Percentiles rank a stretch among this genome's conserved stretches.
These are phyloP conservation scores for Lophochroa leadbeateri DNA, from an alignment of 2,113 vertebrate species.

Conservation along the genomic window DNA sequence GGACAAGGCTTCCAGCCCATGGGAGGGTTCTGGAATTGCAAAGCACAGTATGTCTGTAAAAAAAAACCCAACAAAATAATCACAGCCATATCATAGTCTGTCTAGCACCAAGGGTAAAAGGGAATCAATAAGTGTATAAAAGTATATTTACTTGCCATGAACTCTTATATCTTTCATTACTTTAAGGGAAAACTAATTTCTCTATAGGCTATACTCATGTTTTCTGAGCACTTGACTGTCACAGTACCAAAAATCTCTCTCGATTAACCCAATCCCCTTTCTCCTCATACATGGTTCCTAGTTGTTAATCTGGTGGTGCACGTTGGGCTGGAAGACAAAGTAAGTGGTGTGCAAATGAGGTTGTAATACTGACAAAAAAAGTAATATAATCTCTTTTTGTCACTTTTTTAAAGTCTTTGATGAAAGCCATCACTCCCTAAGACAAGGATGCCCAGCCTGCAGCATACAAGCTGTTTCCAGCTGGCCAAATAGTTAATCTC, in stretches of 20 bases:
- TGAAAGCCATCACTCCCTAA: neutral
- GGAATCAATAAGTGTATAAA: neutral
- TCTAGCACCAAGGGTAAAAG: neutral
- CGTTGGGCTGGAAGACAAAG: neutral
- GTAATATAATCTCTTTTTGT: neutral
- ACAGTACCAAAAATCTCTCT: neutral
- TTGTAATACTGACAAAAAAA: neutral
- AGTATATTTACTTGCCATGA: neutral
- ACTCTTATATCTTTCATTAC: neutral
- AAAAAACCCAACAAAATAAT: neutral
- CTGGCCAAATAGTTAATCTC: neutral
- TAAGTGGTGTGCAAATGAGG: neutral
- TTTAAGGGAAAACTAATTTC: neutral
- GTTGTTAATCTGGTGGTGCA: neutral
- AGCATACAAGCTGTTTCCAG: neutral
- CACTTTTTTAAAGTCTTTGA: neutral
- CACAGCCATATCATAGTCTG: neutral
- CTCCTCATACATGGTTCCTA: neutral
- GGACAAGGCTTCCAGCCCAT: neutral
- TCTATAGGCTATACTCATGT: neutral
- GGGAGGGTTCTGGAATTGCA: neutral
- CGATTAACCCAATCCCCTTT: neutral
- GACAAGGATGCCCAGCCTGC: neutral
- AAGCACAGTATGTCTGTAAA: neutral
- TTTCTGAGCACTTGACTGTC: neutral